Base-by-base conservation (phyloP, 2,113 vertebrate species). In the Scalopus aquaticus region DNA sequence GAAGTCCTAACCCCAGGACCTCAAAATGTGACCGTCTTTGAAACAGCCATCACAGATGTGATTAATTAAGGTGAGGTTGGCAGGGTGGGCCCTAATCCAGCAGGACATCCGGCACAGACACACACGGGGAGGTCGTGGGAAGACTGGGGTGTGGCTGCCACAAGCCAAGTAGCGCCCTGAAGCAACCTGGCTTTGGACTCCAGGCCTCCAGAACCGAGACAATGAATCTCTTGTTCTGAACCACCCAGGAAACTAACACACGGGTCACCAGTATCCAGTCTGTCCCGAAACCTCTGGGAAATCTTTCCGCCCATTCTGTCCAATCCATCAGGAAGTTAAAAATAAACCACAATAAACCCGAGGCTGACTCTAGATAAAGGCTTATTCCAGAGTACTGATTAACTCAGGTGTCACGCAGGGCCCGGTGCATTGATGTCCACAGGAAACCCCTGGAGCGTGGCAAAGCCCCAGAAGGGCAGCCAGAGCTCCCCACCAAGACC, bases 361-460 rank as follows among this genome's bases (percentile, higher is more conserved):
- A 0, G 0, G 56, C 86, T 9, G 5, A 74, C 88, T 62, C 20
- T 28, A 58, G 83, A 64, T n/a, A 87, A 78, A 86, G 69, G 74
- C 74, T 80, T 37, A 42, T 11, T 82, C 44, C 58, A 58, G 58
- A 79, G 80, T 26, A 90, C 80, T 95, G 94, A 95, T 94, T 90
- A 90, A 93, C 65, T n/a, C 5, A 67, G 15, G 35, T 24, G 15
- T 70, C 79, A 26, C 54, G 6, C 56, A 13, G 84, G 72, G 19
- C 74, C 73, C 2, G 0, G n/a, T 0, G 35, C 70, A 32, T 28
- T 13, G 19, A 20, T 0, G 54, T 37, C 46, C 11, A 64, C 56
- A 58, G 87, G 56, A 91, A 54, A 95, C 73, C 87, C 82, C 39
- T 78, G 94, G 79, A 69, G 24, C 1, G 4, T 16, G 46, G 62